Conservation (phyloP, 2,888 invertebrate species). For the Atethmia centrago region DNA sequence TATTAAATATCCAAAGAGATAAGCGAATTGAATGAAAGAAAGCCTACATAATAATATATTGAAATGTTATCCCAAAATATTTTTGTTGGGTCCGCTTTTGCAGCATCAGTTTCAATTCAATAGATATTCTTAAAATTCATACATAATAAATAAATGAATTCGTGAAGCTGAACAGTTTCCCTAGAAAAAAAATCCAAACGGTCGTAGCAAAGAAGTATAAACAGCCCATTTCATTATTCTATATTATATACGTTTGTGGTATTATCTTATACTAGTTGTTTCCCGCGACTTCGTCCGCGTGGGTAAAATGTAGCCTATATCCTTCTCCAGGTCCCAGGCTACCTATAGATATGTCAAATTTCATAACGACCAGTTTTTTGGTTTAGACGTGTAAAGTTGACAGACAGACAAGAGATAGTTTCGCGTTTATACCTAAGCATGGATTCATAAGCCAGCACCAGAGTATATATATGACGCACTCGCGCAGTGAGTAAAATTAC, state of each 20-base stretch:
- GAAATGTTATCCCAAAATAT: not conserved
- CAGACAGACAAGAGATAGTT: too few species aligned
- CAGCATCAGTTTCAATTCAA: not conserved
- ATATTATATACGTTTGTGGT: not conserved
- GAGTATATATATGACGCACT: constrained; percentile 28
- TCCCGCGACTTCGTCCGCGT: too few species aligned
- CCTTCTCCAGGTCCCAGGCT: too few species aligned
- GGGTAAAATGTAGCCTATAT: too few species aligned
- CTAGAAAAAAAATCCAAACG: not conserved
- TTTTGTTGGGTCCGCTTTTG: not conserved
- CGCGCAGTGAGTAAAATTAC: constrained; percentile 36
- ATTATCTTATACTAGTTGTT: not conserved
- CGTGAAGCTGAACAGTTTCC: not conserved
- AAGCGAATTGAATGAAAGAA: not conserved
- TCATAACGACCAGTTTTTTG: too few species aligned
- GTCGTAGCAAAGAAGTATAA: not conserved
- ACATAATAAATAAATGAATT: not conserved
- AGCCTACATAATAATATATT: too few species aligned
- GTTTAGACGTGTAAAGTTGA: too few species aligned
- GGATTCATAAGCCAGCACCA: not conserved
- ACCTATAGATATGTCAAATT: too few species aligned
- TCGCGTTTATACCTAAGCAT: too few species aligned
- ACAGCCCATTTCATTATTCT: not conserved
- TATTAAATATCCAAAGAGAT: not conserved
- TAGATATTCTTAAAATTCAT: not conserved